These are phyloP conservation scores for Meteorus colon DNA, from an alignment of 2,888 invertebrate genomes.

Conservation along the genomic window DNA sequence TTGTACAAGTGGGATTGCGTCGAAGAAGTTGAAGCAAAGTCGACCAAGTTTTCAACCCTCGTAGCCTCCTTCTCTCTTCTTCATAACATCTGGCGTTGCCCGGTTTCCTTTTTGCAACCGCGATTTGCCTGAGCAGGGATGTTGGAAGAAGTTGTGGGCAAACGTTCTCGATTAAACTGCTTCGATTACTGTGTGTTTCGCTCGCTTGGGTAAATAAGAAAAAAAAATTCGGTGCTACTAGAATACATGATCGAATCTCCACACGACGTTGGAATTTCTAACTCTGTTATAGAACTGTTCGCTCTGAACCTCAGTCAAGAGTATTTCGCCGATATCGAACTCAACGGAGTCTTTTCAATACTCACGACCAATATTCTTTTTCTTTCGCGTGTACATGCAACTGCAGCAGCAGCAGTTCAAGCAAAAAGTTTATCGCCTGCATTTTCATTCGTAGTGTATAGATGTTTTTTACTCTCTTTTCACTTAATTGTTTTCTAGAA, in stretches of 20 bases:
- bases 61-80: constrained; percentile 13
- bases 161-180: constrained; percentile 41
- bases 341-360: constrained; percentile 9
- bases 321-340: not conserved
- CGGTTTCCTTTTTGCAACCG: constrained; percentile 9
- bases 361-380: not conserved
- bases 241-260: constrained; percentile 17
- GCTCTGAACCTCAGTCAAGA: not conserved
- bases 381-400: not conserved
- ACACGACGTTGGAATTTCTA: constrained; percentile 6
- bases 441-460: not conserved
- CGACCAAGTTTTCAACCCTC: constrained; percentile 35
- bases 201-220: not conserved
- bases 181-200: constrained; percentile 41
- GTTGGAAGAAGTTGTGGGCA: constrained; percentile 28
- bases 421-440: not conserved
- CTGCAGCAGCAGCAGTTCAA: not conserved
- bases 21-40: constrained; percentile 33
- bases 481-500: not conserved
- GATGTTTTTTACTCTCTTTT: not conserved
- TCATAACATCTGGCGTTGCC: not conserved
- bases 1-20: constrained; percentile 34
- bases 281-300: constrained; percentile 4
- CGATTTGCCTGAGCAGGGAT: constrained; percentile 39
- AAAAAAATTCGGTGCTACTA: not conserved